These are phyloP conservation scores for Halichoerus grypus DNA, from an alignment of 2,113 vertebrate species.

Conservation along the genomic window DNA sequence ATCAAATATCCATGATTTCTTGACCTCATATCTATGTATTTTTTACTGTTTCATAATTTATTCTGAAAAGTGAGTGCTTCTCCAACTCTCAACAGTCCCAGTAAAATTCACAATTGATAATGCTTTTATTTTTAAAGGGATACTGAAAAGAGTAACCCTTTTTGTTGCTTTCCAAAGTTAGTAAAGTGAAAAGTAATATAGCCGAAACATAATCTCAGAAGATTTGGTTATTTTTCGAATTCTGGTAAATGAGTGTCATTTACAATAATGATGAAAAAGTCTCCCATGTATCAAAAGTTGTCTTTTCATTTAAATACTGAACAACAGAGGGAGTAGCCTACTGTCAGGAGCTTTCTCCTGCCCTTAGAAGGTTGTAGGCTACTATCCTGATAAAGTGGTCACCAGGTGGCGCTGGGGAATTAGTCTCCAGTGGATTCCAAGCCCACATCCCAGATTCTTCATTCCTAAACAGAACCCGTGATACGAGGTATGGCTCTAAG, in stretches of 20 bases:
- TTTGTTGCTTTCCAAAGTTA: not conserved
- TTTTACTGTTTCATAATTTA: not conserved
- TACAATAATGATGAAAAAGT: not conserved
- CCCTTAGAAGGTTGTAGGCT: not conserved
- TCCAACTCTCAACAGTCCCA: not conserved
- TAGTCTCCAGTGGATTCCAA: not conserved
- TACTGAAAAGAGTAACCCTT: not conserved
- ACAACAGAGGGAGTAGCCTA: not conserved
- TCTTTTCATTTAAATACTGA: not conserved
- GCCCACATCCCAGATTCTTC: not conserved
- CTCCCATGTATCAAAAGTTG: not conserved
- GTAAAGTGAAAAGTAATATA: not conserved
- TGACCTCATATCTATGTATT: not conserved
- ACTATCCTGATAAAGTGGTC: not conserved
- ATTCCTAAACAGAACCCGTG: not conserved
- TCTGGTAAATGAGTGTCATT: not conserved
- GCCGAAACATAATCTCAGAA: not conserved
- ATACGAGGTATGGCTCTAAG: fast-evolving
- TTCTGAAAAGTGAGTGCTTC: not conserved
- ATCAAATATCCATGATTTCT: not conserved
- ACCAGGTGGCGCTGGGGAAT: not conserved
- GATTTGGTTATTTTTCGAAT: not conserved
- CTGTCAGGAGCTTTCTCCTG: not conserved
- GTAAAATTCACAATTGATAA: not conserved
- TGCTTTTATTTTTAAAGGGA: not conserved